These are phyloP conservation scores for Nansenia antarctica DNA, from an alignment of 2,113 vertebrate species.

Conservation along the genomic window DNA sequence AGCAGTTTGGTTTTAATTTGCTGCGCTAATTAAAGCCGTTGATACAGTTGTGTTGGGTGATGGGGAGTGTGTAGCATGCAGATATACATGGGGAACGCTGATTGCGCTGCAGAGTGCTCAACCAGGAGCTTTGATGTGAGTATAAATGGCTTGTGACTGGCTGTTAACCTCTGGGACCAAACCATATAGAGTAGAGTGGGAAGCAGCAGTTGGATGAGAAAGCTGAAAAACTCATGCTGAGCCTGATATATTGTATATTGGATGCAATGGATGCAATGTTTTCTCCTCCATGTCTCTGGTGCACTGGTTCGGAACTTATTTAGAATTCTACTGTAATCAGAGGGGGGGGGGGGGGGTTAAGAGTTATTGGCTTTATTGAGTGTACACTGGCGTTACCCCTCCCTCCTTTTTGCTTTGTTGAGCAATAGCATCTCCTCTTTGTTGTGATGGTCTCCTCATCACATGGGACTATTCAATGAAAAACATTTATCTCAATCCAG, in stretches of 20 bases:
- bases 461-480: constrained; percentile 30
- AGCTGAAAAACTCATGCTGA: not conserved
- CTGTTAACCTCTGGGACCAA: constrained; percentile 29
- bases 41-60: constrained; percentile 38
- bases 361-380: no score
- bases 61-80: constrained; percentile 30
- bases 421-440: constrained; percentile 11
- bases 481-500: constrained; percentile 54
- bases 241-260: not conserved
- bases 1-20: constrained; percentile 42
- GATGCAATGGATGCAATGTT: not conserved
- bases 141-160: constrained; percentile 22
- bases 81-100: constrained; percentile 28
- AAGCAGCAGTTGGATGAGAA: not conserved
- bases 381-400: no score
- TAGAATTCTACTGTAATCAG: not conserved
- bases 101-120: constrained; percentile 14
- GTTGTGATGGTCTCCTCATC: constrained; percentile 24
- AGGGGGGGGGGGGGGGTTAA: no score
- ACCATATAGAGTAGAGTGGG: not conserved
- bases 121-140: constrained; percentile 1
- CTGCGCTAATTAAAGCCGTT: constrained; percentile 25
- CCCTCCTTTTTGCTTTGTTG: no score
- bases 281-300: not conserved
- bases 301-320: not conserved